These are phyloP conservation scores for Astreopora myriophthalma DNA, from an alignment of 64 coral and sea anemone genomes.

Conservation along the genomic window DNA sequence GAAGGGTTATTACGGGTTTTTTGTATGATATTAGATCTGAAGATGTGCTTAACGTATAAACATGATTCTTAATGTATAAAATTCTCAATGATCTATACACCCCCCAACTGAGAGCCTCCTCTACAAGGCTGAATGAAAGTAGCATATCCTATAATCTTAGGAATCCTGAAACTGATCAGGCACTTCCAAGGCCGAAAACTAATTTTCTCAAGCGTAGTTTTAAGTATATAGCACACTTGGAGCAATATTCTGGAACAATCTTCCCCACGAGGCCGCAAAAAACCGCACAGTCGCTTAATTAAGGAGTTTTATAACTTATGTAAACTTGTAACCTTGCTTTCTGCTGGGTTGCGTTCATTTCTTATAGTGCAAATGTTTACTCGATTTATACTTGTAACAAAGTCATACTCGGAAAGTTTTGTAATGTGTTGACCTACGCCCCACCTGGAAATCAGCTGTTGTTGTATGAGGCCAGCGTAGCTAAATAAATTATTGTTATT, in stretches of 20 bases:
- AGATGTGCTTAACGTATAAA: conserved; percentile 7
- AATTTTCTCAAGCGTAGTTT: conserved; percentile 20
- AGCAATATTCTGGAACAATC: not conserved
- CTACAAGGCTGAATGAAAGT: conserved; percentile 9
- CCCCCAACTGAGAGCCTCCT: conserved; percentile 17
- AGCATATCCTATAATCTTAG: conserved; percentile 30
- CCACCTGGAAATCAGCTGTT: not conserved
- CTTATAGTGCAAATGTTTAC: not conserved
- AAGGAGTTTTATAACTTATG: not conserved
- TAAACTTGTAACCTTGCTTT: too few species aligned
- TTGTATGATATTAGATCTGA: not conserved
- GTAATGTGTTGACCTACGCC: not conserved
- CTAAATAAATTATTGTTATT: not conserved
- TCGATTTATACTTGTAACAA: not conserved
- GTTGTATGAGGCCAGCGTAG: not conserved
- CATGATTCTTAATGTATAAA: conserved; percentile 17
- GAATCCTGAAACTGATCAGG: conserved; percentile 34
- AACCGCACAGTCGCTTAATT: conserved; percentile 21
- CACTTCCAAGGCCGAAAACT: conserved; percentile 35
- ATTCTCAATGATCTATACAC: conserved; percentile 30
- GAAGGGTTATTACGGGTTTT: conserved; percentile 9
- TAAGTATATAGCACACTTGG: conserved; percentile 9
- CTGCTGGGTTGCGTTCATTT: not conserved
- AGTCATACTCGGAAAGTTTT: not conserved
- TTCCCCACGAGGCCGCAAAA: conserved; percentile 4